Conservation (phyloP, 1,140 invertebrate species). For the Dendrolimus kikuchii region DNA sequence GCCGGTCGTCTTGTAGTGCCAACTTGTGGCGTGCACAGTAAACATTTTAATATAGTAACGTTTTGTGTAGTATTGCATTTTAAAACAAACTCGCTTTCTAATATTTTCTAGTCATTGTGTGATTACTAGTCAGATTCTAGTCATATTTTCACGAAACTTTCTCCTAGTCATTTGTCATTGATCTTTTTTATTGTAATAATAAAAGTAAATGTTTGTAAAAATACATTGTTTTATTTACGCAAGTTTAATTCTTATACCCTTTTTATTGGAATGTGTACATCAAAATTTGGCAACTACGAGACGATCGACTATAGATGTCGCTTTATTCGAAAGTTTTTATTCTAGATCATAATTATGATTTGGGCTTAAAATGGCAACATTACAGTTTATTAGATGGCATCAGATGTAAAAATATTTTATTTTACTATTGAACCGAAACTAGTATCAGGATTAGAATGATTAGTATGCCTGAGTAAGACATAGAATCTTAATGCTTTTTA, state of each 20-base stretch:
- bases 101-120: conserved; percentile 34
- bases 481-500: background rate
- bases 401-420: conserved; percentile 1
- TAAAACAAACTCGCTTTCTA: conserved; percentile 36
- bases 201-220: conserved; percentile 40
- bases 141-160: conserved; percentile 42
- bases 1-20: conserved; percentile 67
- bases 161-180: conserved; percentile 27
- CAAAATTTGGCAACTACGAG: conserved; percentile 52
- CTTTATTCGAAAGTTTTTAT: conserved; percentile 41
- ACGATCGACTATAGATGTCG: conserved; percentile 51
- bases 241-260: conserved; percentile 16
- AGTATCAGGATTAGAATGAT: conserved; percentile 4
- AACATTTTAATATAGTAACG: conserved; percentile 9
- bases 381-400: conserved; percentile 18
- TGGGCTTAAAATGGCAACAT: conserved; percentile 28
- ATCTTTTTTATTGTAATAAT: conserved; percentile 45
- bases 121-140: conserved; percentile 63
- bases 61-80: background rate
- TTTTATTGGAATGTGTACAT: conserved; percentile 17
- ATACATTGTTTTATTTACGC: conserved; percentile 60
- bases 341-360: conserved; percentile 44
- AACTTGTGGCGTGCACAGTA: conserved; percentile 43
- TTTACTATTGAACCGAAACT: background rate
- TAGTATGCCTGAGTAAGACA: conserved; percentile 3